phyloP scores from a whole-genome alignment of 2,888 invertebrate genomes.

The Andrena praecox region DNA sequence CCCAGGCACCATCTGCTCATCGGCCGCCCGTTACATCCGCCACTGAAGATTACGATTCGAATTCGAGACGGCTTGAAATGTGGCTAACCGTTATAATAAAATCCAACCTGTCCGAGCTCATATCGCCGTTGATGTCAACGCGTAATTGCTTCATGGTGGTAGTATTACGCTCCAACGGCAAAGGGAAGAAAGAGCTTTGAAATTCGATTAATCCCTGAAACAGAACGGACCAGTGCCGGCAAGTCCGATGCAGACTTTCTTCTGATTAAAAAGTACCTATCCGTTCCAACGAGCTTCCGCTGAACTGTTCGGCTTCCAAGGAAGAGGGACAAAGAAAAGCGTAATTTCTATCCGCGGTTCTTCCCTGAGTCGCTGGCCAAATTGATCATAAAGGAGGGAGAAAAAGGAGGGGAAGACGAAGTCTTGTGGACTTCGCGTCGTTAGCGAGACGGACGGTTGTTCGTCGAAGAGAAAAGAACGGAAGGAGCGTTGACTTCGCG shows the following conservation, averaged over 20 bases:
- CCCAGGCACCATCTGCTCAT: no score
- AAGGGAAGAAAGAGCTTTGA: background rate
- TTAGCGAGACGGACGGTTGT: conserved; percentile 10
- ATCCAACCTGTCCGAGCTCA: background rate
- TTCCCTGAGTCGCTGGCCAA: background rate
- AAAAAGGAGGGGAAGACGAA: conserved; percentile 9
- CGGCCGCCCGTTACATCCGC: no score
- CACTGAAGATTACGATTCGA: no score
- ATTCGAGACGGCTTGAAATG: no score
- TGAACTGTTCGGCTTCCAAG: background rate
- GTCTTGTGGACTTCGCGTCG: conserved; percentile 14
- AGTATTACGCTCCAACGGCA: background rate
- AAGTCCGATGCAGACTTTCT: background rate
- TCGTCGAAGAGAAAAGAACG: conserved; percentile 2
- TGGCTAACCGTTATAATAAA: no score
- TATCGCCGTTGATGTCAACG: background rate
- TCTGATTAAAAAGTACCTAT: background rate
- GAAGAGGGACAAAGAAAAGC: background rate
- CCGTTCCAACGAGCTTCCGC: background rate
- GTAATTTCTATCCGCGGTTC: background rate
- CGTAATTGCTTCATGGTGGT: background rate
- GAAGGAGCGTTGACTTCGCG: conserved; percentile 51
- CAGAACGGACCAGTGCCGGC: background rate
- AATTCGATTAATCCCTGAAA: background rate
- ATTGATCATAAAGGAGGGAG: background rate